Evolutionary conservation across 2,888 invertebrate genomes (phyloP).

Genomic region (Polia nebulosa): DNA sequence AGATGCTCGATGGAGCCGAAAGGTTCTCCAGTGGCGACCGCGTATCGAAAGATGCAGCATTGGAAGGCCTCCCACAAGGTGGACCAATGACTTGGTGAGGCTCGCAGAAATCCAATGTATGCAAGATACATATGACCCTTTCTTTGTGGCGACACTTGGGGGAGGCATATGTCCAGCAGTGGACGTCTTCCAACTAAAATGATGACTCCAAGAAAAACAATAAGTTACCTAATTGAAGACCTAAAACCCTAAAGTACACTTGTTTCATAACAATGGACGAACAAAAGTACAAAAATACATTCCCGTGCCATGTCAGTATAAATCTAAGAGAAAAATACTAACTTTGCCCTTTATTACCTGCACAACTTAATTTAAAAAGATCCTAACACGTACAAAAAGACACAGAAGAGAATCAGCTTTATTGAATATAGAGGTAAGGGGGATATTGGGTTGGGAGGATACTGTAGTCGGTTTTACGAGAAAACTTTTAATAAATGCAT

Average conservation of each 20-base stretch:
- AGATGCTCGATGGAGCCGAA: too few species aligned
- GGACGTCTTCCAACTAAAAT: too few species aligned
- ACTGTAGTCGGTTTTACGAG: conserved; percentile 57
- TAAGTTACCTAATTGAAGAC: conserved; percentile 71
- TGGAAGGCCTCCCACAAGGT: too few species aligned
- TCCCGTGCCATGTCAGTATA: conserved; percentile 86
- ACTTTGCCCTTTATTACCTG: conserved; percentile 78
- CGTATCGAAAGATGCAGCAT: too few species aligned
- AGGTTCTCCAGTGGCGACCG: too few species aligned
- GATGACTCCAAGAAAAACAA: conserved; percentile 27
- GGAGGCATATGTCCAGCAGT: too few species aligned
- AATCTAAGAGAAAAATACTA: conserved; percentile 85
- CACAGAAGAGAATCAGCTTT: conserved; percentile 23
- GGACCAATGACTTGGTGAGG: too few species aligned
- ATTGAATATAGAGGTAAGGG: neutral
- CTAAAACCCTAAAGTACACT: conserved; percentile 74
- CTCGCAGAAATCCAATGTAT: too few species aligned
- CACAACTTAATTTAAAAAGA: conserved; percentile 29
- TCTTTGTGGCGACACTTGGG: too few species aligned
- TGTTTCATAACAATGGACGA: conserved; percentile 77
- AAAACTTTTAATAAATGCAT: conserved; percentile 81
- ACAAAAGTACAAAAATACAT: conserved; percentile 85
- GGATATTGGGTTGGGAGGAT: neutral
- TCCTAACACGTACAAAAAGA: conserved; percentile 5
- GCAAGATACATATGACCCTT: too few species aligned